These are phyloP conservation scores for Enteromius unitaeniatus DNA, from an alignment of 2,797 vertebrate genomes.

Conservation along the genomic window DNA sequence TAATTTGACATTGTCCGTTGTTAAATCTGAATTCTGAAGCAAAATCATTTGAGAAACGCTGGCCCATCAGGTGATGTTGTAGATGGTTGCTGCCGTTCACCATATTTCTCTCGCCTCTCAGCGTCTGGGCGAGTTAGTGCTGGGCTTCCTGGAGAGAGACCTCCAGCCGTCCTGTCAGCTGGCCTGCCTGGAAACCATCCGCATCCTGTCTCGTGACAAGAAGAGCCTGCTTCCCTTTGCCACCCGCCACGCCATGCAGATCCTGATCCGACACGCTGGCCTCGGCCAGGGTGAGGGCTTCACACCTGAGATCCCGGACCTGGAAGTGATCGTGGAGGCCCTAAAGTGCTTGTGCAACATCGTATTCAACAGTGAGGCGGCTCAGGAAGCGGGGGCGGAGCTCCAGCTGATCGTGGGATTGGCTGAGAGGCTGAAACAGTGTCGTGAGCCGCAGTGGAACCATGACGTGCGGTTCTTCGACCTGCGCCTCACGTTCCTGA, in stretches of 20 bases:
- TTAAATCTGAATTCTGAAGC: background rate
- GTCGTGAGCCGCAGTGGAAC: constrained; percentile 77
- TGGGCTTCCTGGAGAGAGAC: constrained; percentile 82
- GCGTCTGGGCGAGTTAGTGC: constrained; percentile 86
- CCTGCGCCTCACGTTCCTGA: constrained; percentile 87
- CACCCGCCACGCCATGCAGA: constrained; percentile 79
- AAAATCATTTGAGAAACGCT: background rate
- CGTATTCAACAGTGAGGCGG: constrained; percentile 84
- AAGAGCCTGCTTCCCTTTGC: constrained; percentile 81
- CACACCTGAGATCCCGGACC: constrained; percentile 76
- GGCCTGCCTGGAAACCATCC: constrained; percentile 88
- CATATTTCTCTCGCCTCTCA: constrained; percentile 59
- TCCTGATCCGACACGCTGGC: constrained; percentile 81
- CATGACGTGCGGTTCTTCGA: constrained; percentile 90
- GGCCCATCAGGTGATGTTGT: background rate
- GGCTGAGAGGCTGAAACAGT: constrained; percentile 82
- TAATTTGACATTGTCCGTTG: background rate
- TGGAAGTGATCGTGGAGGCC: constrained; percentile 87
- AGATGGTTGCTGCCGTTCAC: background rate
- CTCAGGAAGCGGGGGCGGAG: constrained; percentile 81
- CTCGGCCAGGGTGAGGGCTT: constrained; percentile 62
- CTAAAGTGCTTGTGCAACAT: constrained; percentile 93
- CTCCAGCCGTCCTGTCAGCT: constrained; percentile 86
- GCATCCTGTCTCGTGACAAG: constrained; percentile 90
- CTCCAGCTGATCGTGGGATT: constrained; percentile 83